phyloP scores from a whole-genome alignment of 2,797 vertebrate genomes.

The Macropus fuliginosus region DNA sequence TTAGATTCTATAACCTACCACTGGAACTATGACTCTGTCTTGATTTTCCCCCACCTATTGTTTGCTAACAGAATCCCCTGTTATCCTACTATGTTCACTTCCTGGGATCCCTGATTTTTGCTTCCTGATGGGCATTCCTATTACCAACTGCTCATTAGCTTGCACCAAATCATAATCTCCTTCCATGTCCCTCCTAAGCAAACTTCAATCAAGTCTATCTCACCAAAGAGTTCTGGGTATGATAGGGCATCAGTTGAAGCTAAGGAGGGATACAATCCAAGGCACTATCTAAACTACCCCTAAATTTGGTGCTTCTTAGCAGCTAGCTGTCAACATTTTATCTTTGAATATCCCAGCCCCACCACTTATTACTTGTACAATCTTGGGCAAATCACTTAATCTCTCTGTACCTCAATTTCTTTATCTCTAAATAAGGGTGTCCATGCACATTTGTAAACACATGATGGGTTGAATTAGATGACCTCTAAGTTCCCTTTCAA shows the following conservation, averaged over 20 bases:
- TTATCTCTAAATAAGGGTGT: neutral
- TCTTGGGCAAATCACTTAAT: neutral
- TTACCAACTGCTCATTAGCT: neutral
- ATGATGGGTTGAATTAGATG: neutral
- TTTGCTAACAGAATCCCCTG: neutral
- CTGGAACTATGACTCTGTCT: neutral
- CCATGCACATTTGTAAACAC: neutral
- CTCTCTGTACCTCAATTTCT: neutral
- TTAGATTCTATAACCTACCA: neutral
- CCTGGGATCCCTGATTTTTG: neutral
- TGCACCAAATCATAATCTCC: neutral
- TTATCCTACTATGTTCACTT: neutral
- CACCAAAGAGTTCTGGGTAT: neutral
- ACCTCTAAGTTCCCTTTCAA: neutral
- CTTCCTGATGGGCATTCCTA: neutral
- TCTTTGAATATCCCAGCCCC: neutral
- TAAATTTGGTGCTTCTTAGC: neutral
- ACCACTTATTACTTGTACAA: neutral
- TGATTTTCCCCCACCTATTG: neutral
- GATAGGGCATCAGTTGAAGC: neutral
- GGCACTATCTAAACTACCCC: neutral
- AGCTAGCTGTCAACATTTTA: neutral
- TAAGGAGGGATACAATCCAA: neutral
- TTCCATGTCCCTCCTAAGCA: neutral
- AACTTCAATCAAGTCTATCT: neutral